A percentile compares a stretch with the other conserved stretches of the same genome.
phyloP scores from a whole-genome alignment of 2,888 invertebrate species.

The Drosophila mercatorum region DNA sequence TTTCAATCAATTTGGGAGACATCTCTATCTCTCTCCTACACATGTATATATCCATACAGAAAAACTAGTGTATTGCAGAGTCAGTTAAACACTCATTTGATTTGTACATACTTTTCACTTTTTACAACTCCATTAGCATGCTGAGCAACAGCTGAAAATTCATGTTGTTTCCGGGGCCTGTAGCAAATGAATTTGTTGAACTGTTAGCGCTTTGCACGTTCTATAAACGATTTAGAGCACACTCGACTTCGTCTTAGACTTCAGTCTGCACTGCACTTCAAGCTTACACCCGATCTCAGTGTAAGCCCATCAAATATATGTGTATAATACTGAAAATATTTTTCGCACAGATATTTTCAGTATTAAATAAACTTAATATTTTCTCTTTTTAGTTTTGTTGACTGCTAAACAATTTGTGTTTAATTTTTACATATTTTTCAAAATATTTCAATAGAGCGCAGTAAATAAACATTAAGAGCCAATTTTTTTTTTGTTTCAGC shows the following conservation, averaged over 20 bases:
- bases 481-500: constrained; percentile 18
- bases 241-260: constrained; percentile 33
- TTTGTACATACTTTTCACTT: constrained; percentile 27
- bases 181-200: constrained; percentile 42
- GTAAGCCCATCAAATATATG: constrained; percentile 11
- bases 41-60: not conserved
- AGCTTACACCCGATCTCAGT: constrained; percentile 21
- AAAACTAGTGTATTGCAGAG: not conserved
- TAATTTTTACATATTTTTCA: constrained; percentile 30
- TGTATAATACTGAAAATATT: too few relatives aligned
- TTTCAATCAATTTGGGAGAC: not conserved
- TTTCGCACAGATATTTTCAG: constrained; percentile 1
- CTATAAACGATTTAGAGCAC: constrained; percentile 59
- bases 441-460: constrained; percentile 22
- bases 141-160: constrained; percentile 45
- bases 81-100: not conserved
- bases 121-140: constrained; percentile 51
- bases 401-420: constrained; percentile 4
- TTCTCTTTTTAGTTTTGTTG: not conserved
- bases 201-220: constrained; percentile 61
- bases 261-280: constrained; percentile 34
- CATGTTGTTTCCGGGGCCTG: constrained; percentile 33
- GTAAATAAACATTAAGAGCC: constrained; percentile 12
- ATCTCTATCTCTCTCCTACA: not conserved
- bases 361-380: not conserved